Evolutionary conservation across 2,888 invertebrate species (phyloP).

Genomic region (Drosophila aldrichi): DNA sequence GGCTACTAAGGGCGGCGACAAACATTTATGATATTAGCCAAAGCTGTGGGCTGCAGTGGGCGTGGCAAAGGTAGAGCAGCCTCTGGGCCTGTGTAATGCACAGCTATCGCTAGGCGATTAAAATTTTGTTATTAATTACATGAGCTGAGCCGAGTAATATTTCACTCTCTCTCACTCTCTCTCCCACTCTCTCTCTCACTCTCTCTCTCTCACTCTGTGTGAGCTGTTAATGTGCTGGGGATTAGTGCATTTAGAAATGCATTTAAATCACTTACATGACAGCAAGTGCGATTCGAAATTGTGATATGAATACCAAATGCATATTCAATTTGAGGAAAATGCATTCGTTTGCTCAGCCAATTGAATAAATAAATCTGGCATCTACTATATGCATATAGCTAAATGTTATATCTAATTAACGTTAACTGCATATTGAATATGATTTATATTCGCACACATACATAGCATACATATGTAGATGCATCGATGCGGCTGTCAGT

Average conservation of each 20-base stretch:
- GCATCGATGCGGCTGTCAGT: background rate
- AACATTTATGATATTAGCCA: conserved; percentile 50
- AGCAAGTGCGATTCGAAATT: conserved; percentile 33
- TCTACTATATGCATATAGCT: background rate
- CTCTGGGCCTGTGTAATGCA: conserved; percentile 32
- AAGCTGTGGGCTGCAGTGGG: too few relatives aligned
- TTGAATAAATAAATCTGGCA: conserved; percentile 15
- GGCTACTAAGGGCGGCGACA: conserved; percentile 44
- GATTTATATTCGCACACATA: background rate
- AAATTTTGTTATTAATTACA: conserved; percentile 76
- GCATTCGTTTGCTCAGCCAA: conserved; percentile 9
- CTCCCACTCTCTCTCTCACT: background rate
- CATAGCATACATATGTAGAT: background rate
- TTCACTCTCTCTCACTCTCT: conserved; percentile 16
- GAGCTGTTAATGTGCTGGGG: conserved; percentile 68
- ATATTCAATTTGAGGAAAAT: conserved; percentile 10
- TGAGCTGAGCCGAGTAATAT: conserved; percentile 42
- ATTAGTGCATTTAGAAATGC: conserved; percentile 58
- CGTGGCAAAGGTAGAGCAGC: background rate
- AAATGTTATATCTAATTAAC: conserved; percentile 14
- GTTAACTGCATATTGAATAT: background rate
- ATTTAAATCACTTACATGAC: conserved; percentile 59
- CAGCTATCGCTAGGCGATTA: conserved; percentile 70
- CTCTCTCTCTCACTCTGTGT: background rate
- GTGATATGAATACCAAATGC: conserved; percentile 45